phyloP scores from a whole-genome alignment of 2,888 invertebrate species.

The Macrophya annulata region DNA sequence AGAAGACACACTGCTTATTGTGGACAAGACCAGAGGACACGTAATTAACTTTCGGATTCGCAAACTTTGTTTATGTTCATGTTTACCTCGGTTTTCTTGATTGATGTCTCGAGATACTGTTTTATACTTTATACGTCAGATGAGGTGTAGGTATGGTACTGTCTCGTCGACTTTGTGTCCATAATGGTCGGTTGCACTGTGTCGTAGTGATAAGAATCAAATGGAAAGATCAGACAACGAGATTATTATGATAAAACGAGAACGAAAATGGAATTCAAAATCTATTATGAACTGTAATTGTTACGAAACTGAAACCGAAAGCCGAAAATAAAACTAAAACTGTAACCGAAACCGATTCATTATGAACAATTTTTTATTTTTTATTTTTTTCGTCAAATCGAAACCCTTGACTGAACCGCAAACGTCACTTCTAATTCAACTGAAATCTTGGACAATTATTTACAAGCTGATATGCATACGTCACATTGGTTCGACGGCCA shows the following conservation, averaged over 20 bases:
- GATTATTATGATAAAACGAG: neutral
- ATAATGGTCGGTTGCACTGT: neutral
- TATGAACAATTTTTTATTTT: too few relatives aligned
- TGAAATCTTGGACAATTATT: neutral
- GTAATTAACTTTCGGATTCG: slow-evolving; percentile 13
- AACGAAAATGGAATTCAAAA: neutral
- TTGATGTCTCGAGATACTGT: neutral
- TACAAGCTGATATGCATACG: neutral
- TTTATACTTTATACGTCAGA: neutral
- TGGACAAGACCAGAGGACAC: neutral
- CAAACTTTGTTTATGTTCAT: neutral
- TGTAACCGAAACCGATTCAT: too few relatives aligned
- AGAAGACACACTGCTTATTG: neutral
- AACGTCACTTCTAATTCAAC: neutral
- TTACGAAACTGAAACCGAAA: neutral
- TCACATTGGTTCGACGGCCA: neutral
- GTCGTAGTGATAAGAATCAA: neutral
- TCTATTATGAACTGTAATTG: neutral
- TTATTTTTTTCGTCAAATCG: neutral
- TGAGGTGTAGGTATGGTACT: neutral
- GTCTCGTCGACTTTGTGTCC: neutral
- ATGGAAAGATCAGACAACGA: slow-evolving; percentile 16
- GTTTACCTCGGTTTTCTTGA: neutral
- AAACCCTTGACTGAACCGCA: neutral
- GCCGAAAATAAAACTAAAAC: too few relatives aligned